Evolutionary conservation across 2,113 vertebrate genomes (phyloP).

Genomic region (Morphnarchus princeps): DNA sequence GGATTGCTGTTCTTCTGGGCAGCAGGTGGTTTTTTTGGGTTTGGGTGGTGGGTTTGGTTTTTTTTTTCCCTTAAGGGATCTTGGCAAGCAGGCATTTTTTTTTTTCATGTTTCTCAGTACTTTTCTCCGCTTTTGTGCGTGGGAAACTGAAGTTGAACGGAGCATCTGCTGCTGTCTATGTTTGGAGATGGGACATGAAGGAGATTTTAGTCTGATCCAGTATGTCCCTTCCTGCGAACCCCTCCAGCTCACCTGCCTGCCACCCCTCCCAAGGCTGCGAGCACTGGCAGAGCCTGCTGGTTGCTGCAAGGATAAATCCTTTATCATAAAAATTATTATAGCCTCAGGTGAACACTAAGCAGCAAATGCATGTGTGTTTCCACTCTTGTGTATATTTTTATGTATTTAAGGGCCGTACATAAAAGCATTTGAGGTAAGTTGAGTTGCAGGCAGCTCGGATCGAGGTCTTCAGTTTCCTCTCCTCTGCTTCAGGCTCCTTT

Average conservation of each 20-base stretch:
- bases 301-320: neutral
- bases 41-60: neutral
- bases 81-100: conserved; percentile 35
- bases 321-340: neutral
- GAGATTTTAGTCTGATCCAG: neutral
- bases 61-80: neutral
- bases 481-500: neutral
- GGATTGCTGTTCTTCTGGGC: neutral
- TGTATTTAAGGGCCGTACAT: accelerated
- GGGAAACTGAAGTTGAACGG: conserved; percentile 26
- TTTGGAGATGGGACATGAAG: conserved; percentile 25
- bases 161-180: conserved; percentile 54
- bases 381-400: neutral
- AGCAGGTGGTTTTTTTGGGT: neutral
- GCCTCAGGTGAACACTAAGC: neutral
- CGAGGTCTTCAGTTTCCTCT: neutral
- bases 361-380: neutral
- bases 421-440: neutral
- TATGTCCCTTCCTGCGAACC: neutral
- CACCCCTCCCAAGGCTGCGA: neutral
- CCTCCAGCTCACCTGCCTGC: neutral
- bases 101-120: conserved; percentile 19
- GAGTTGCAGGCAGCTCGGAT: neutral
- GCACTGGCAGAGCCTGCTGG: neutral
- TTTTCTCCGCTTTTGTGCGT: conserved; percentile 22